Evolutionary conservation across 2,797 vertebrate species (phyloP).

Genomic region (Rhincodon typus): DNA sequence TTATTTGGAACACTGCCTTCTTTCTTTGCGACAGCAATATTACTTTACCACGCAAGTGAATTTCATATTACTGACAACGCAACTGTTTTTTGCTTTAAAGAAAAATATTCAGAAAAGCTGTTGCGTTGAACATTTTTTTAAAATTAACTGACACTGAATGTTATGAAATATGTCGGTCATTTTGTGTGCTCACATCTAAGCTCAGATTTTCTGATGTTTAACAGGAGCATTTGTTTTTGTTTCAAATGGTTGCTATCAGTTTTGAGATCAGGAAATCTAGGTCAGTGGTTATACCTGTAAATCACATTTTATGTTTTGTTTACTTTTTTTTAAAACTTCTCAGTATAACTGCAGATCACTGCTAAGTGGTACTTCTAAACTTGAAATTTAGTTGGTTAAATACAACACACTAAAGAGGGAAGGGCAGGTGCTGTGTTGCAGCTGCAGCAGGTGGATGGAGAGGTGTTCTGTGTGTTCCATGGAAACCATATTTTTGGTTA

Average conservation of each 20-base stretch:
- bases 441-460: too few relatives aligned
- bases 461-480: too few relatives aligned
- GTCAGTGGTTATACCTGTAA: neutral
- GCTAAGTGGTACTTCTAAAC: neutral
- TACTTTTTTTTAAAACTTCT: neutral
- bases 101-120: neutral
- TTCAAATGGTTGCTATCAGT: neutral
- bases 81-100: neutral
- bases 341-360: too few relatives aligned
- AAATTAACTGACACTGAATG: neutral
- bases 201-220: neutral
- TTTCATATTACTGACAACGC: neutral
- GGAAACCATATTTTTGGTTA: too few relatives aligned
- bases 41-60: neutral
- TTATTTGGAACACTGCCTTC: neutral
- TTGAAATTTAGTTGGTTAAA: neutral
- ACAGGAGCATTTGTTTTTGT: neutral
- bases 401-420: too few relatives aligned
- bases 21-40: neutral
- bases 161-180: neutral
- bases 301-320: neutral
- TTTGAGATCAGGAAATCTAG: neutral
- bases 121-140: neutral
- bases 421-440: too few relatives aligned
- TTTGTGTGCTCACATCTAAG: neutral